Conservation (phyloP, 2,888 invertebrate genomes). For the Agrochola lota region DNA sequence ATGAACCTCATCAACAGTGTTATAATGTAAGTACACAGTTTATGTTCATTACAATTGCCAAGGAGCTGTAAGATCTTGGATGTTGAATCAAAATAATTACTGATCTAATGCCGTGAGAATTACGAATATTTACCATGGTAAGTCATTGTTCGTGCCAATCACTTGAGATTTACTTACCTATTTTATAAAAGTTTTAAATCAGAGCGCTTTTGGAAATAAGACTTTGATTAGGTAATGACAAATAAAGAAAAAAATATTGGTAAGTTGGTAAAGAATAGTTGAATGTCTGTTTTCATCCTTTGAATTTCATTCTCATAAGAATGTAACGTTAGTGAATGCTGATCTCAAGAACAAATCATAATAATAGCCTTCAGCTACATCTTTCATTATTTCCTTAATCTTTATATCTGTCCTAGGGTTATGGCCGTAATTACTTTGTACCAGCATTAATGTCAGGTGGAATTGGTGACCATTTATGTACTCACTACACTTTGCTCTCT, state of each 20-base stretch:
- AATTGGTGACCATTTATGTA: constrained; percentile 91
- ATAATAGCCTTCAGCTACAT: neutral
- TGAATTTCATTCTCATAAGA: neutral
- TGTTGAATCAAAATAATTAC: neutral
- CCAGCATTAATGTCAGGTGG: constrained; percentile 88
- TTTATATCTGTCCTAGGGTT: constrained; percentile 77
- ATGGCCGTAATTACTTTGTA: constrained; percentile 89
- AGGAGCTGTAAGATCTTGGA: too few species aligned
- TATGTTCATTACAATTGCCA: neutral
- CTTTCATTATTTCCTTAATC: constrained; percentile 8
- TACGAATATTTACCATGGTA: neutral
- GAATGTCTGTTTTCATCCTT: neutral
- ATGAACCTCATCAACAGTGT: constrained; percentile 92
- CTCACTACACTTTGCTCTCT: constrained; percentile 91
- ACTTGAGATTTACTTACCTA: neutral
- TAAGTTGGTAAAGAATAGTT: neutral
- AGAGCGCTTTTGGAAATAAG: neutral
- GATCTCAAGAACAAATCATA: neutral
- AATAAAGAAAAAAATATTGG: neutral
- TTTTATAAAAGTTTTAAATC: neutral
- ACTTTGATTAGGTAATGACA: neutral
- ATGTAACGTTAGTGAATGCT: neutral
- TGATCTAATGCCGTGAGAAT: neutral
- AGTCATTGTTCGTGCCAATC: neutral
- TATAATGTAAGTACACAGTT: constrained; percentile 77